Conservation (phyloP, 2,113 vertebrate species). For the Sterrhoptilus dennistouni region DNA sequence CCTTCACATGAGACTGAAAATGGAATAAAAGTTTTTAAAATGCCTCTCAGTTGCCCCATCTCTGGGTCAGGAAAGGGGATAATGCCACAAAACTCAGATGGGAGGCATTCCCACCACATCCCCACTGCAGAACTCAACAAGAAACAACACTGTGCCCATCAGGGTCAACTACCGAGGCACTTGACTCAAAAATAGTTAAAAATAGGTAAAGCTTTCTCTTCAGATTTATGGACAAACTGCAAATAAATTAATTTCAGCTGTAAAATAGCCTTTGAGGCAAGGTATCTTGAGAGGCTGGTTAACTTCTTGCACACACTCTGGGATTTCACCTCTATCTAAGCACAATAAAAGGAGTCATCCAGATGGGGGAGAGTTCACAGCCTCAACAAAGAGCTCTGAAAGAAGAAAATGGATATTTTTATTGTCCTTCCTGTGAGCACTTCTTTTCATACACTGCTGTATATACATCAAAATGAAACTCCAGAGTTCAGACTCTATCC, state of each 20-base stretch:
- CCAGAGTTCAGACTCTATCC: not conserved
- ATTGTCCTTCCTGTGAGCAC: not conserved
- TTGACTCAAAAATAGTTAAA: not conserved
- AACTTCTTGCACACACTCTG: not conserved
- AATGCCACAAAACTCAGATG: not conserved
- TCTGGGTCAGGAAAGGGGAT: too few species aligned
- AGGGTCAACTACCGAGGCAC: not conserved
- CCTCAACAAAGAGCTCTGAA: not conserved
- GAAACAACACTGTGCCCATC: not conserved
- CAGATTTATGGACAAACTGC: not conserved
- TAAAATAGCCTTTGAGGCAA: not conserved
- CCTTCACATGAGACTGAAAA: too few species aligned
- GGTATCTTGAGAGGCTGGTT: not conserved
- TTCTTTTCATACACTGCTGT: not conserved
- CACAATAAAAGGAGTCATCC: not conserved
- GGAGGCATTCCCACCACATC: not conserved
- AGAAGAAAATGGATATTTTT: not conserved
- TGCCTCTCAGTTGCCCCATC: too few species aligned
- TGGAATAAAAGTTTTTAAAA: too few species aligned
- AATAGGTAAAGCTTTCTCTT: not conserved
- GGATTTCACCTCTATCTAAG: not conserved
- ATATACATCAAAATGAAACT: not conserved
- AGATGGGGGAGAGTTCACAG: not conserved
- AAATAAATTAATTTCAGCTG: not conserved
- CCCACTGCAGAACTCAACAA: not conserved